Evolutionary conservation across 2,888 invertebrate genomes (phyloP), one percentile per base, ranked within the genome.

Genomic region (Heliconius aoede): DNA sequence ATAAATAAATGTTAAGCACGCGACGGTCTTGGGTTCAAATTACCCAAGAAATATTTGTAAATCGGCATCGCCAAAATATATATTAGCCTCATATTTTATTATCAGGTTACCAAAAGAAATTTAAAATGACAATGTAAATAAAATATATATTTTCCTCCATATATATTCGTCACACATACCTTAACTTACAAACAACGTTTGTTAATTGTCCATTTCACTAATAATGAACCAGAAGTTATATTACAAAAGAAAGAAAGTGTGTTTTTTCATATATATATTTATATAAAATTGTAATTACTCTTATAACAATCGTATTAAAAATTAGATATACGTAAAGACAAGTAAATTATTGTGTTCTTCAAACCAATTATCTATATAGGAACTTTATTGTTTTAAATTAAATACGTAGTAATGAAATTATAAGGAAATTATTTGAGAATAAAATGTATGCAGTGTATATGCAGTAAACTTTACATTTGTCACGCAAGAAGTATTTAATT

Each of bases 191-290:
- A 21, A 18, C n/a, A 46, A 46, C 2, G 32, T 32, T 64, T 32
- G n/a, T 64, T 64, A 64, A 32, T 64, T 32, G 30, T 36, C 64
- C 64, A 32, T 36, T 64, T 46, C 64, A 64, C n/a, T 24, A 24
- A n/a, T 13, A 64, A 64, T 64, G 13, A 32, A 36, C 64, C 64
- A 64, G 64, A 64, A 64, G 64, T 64, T n/a, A 64, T 36, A 64
- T 64, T 36, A 64, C n/a, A n/a, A 64, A 64, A 13, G 64, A 36
- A 64, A 64, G 64, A 60, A 60, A 60, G 60, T 60, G 18, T 51
- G 51, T 24, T 3, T 55, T 24, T 61, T 58, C 21, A 7, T 30
- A 30, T 61, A 18, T n/a, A 32, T 21, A 24, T 58, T 32, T 21
- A 62, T 30, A 62, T 32, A 46, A 46, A 46, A 46, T 21, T 46